phyloP scores from a whole-genome alignment of 1,140 invertebrate species.

The Micrasema minimum region DNA sequence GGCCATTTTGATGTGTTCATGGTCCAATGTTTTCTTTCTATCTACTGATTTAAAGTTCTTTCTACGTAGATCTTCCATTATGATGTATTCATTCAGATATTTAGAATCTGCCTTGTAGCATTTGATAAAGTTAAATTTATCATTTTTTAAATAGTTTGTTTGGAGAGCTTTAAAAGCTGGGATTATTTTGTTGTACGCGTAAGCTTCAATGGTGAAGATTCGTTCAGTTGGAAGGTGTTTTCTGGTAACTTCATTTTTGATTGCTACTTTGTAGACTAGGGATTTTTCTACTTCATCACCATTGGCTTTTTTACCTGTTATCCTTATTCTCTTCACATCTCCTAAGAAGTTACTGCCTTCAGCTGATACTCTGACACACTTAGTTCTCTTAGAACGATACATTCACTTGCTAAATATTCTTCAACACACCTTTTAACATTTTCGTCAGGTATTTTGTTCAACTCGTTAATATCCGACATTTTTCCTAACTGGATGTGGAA shows the following conservation, averaged over 20 bases:
- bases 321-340: neutral
- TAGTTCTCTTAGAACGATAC: neutral
- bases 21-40: conserved; percentile 13
- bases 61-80: conserved; percentile 33
- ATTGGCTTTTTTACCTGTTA: conserved; percentile 19
- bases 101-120: conserved; percentile 8
- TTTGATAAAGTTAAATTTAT: conserved; percentile 17
- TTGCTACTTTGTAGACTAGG: conserved; percentile 18
- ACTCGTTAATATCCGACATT: neutral
- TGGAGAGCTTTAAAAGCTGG: conserved; percentile 5
- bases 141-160: neutral
- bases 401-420: neutral
- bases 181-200: conserved; percentile 19
- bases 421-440: conserved; percentile 5
- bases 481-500: too few species aligned
- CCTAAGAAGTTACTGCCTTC: conserved; percentile 35
- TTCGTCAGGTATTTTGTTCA: conserved; percentile 7
- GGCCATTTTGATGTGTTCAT: conserved; percentile 20
- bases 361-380: neutral
- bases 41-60: conserved; percentile 16
- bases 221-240: neutral
- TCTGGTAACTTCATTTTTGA: neutral
- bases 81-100: conserved; percentile 20
- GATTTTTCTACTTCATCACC: neutral
- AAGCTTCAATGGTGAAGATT: conserved; percentile 18